Percentiles rank a stretch among this genome's conserved stretches.
Evolutionary conservation across 92 coral and sea anemone genomes (phyloP).

Genomic region (Heliopora coerulea): DNA sequence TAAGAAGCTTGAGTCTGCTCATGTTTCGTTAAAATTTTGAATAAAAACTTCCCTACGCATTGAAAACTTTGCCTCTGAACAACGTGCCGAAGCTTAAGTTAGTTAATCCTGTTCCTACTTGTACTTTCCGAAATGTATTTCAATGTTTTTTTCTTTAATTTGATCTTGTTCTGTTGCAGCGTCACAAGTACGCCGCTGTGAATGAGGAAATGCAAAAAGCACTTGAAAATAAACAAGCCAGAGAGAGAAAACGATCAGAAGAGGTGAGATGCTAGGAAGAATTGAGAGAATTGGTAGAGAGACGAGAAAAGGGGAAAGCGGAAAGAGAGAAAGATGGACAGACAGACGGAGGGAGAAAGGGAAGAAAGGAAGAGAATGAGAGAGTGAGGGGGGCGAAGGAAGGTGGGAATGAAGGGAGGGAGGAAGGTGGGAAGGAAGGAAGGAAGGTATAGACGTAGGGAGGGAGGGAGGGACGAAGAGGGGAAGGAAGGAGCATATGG

Average conservation of each 20-base stretch:
- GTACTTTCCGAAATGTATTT: neutral
- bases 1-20: no score
- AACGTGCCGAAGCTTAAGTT: no score
- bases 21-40: no score
- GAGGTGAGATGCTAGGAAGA: neutral
- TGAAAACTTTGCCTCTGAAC: no score
- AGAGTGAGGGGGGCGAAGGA: no score
- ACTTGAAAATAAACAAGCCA: neutral
- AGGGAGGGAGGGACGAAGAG: neutral
- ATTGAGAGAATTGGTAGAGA: neutral
- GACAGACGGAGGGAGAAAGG: no score
- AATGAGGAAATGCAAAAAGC: slow-evolving; percentile 32
- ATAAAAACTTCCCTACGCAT: no score
- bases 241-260: neutral
- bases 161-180: slow-evolving; percentile 3
- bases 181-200: slow-evolving; percentile 32
- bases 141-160: neutral
- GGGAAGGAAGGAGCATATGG: neutral
- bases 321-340: neutral
- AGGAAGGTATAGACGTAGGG: neutral
- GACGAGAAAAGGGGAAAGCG: neutral
- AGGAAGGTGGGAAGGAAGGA: neutral
- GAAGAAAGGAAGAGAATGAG: no score
- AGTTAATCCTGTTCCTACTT: no score
- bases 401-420: neutral